These are phyloP conservation scores for Thymelicus acteon DNA, from an alignment of 2,888 invertebrate species.

Conservation along the genomic window DNA sequence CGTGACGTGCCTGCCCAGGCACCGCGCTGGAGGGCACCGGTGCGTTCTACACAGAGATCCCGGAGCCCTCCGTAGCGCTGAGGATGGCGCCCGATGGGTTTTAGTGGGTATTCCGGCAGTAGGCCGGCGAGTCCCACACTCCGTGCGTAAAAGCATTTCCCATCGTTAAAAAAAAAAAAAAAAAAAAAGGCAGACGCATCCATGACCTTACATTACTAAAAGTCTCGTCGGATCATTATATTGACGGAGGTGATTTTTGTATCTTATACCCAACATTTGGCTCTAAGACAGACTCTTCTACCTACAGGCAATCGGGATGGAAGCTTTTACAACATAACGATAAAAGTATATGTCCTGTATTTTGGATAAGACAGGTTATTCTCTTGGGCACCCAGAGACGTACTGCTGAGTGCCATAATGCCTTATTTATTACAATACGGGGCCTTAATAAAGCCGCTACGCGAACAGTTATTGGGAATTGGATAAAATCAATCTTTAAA, in stretches of 20 bases:
- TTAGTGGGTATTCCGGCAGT: too few relatives aligned
- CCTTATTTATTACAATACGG: conserved; percentile 33
- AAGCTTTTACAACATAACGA: conserved; percentile 17
- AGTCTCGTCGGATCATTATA: neutral
- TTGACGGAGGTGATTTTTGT: neutral
- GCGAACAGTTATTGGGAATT: conserved; percentile 34
- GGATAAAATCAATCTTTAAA: conserved; percentile 27
- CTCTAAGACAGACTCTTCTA: conserved; percentile 38
- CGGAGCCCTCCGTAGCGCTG: too few relatives aligned
- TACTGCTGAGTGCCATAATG: conserved; percentile 1
- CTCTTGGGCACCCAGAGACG: conserved; percentile 5
- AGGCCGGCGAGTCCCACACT: too few relatives aligned
- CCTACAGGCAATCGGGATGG: conserved; percentile 36
- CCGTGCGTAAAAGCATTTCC: too few relatives aligned
- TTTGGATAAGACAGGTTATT: conserved; percentile 13
- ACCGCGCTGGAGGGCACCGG: too few relatives aligned
- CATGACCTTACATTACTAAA: conserved; percentile 38
- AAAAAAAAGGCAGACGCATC: conserved; percentile 37
- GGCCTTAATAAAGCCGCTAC: conserved; percentile 27
- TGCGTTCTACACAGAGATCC: too few relatives aligned
- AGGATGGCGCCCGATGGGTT: too few relatives aligned
- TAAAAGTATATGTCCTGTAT: conserved; percentile 21
- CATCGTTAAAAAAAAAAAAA: too few relatives aligned
- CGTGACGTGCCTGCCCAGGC: too few relatives aligned
- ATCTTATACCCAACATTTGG: conserved; percentile 37